Evolutionary conservation across 2,797 vertebrate species (phyloP), one percentile per base, ranked within the genome.

Genomic region (Darevskia nairensis): DNA sequence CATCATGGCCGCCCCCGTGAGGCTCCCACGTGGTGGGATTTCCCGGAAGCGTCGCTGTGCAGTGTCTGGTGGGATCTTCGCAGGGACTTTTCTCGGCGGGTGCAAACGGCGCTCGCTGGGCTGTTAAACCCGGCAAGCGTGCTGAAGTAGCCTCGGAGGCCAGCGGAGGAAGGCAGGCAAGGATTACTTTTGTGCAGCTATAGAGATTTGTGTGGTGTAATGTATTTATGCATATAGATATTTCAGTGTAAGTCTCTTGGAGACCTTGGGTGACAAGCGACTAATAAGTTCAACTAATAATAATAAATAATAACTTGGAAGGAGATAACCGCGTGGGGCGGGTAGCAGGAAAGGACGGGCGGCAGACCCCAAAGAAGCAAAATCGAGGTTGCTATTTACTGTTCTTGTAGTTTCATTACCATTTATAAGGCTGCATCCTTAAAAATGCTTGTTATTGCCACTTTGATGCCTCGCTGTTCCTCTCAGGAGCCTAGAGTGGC

Each of bases 1-100:
- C 0, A 55, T 6, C 32, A 94, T 95, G 95, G 94, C 89, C 68
- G 93, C 91, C 46, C 21, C 84, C 86, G 13, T 1, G 0, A 1
- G 84, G 0, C 0, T 29, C 1, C 10, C 95, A 93, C 88, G 96
- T 91, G 93, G 84, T 0, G 0, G 8, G 0, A 1, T 0, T 2
- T 0, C 29, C 39, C 0, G 1, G 10, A 8, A 55, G n/a, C 5
- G 17, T 27, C 0, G 8, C 8, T 0, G 0, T 1, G 50, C 50
- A 11, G 68, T 27, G 50, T 0, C 50, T 3, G 29, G 23, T 19
- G 17, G 75, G 2, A 11, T 8, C 9, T 59, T 39, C 11, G 29
- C 2, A 11, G 27, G 29, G 66, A 32, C 27, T 3, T 27, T 66
- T 80, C 3, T 11, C 1, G 77, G 68, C 74, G 6, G 39, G 69